Conservation (phyloP, 1,140 invertebrate species). For the Gyrodactylus bullatarudis region DNA sequence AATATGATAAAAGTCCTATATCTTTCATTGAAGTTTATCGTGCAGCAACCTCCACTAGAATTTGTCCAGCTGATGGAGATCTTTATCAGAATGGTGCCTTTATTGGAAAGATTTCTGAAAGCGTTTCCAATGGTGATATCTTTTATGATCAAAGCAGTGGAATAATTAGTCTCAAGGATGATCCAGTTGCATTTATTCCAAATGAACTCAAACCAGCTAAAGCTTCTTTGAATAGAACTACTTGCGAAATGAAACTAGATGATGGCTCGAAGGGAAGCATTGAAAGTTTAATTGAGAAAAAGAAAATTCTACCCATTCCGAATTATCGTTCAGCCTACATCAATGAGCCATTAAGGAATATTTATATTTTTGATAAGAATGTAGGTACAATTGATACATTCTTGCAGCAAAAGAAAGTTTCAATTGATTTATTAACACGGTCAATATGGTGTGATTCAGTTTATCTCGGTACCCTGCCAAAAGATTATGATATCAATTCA, state of each 20-base stretch:
- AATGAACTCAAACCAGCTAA: not conserved
- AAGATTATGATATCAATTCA: not conserved
- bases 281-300: not conserved
- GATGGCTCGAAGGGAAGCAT: not conserved
- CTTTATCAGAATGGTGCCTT: not conserved
- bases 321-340: not conserved
- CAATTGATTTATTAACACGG: not conserved
- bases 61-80: not conserved
- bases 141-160: not conserved
- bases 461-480: not conserved
- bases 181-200: not conserved
- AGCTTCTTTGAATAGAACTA: not conserved
- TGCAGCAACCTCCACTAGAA: not conserved
- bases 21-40: not conserved
- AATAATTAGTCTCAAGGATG: not conserved
- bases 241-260: not conserved
- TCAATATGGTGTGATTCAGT: not conserved
- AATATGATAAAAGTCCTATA: not conserved
- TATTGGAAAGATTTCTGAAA: not conserved
- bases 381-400: not conserved
- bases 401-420: not conserved
- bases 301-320: not conserved
- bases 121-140: not conserved
- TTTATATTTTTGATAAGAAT: not conserved
- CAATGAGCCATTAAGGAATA: not conserved